phyloP scores from a whole-genome alignment of 2,113 vertebrate species.

The Bombycilla garrulus region DNA sequence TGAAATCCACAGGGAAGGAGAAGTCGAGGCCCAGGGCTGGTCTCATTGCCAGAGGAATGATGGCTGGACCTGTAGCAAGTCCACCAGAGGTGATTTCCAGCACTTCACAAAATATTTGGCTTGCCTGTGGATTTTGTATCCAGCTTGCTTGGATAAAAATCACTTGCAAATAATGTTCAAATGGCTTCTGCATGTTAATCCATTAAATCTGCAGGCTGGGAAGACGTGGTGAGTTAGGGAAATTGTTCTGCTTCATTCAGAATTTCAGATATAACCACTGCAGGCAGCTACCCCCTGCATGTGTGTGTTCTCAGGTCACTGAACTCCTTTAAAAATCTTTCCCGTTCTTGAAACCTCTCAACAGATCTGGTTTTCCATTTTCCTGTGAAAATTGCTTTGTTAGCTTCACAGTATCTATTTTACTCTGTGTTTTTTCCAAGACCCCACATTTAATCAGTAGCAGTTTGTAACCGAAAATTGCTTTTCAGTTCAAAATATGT shows the following conservation, averaged over 20 bases:
- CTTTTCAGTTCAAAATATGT: neutral
- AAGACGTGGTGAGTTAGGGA: neutral
- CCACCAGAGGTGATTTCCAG: conserved; percentile 73
- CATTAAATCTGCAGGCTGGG: neutral
- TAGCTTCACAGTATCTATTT: neutral
- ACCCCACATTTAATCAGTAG: neutral
- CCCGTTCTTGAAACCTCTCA: neutral
- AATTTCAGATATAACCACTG: neutral
- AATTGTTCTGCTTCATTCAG: neutral
- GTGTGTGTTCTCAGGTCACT: neutral
- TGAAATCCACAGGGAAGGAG: conserved; percentile 62
- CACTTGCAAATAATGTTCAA: neutral
- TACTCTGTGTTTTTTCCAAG: neutral
- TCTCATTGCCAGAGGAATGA: conserved; percentile 79
- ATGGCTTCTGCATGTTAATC: neutral
- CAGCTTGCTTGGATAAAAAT: neutral
- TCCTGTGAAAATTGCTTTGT: neutral
- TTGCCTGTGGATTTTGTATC: neutral
- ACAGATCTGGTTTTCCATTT: neutral
- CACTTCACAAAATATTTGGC: neutral
- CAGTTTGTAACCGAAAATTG: neutral
- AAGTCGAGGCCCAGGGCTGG: conserved; percentile 69
- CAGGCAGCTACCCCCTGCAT: neutral
- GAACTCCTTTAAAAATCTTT: neutral
- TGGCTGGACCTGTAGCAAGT: conserved; percentile 79